Percentiles rank a stretch among this genome's conserved stretches.
Evolutionary conservation across 1,140 invertebrate species (phyloP).

Genomic region (Araneus ventricosus): DNA sequence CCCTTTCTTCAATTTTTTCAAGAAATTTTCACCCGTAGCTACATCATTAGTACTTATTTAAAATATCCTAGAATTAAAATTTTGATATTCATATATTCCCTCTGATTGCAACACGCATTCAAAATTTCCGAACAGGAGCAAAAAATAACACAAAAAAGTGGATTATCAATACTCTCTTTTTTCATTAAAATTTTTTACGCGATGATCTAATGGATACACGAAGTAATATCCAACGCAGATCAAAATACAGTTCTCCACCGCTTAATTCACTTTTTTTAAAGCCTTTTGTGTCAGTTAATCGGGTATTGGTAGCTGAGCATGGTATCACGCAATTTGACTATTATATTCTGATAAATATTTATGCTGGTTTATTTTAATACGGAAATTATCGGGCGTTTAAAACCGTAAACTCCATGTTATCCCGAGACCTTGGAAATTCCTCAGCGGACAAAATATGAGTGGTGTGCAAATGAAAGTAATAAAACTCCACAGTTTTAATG

Average conservation of each 20-base stretch:
- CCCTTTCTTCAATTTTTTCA: neutral
- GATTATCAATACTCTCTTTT: conserved; percentile 34
- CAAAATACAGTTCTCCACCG: conserved; percentile 33
- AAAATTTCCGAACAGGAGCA: conserved; percentile 44
- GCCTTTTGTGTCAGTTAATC: conserved; percentile 57
- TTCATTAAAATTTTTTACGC: conserved; percentile 57
- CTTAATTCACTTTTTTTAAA: conserved; percentile 63
- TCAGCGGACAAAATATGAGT: neutral
- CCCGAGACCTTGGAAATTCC: neutral
- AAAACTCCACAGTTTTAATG: neutral
- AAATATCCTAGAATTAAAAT: conserved; percentile 70
- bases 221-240: conserved; percentile 54
- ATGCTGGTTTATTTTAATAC: conserved; percentile 66
- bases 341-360: conserved; percentile 72
- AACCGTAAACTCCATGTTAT: conserved; percentile 2
- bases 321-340: conserved; percentile 58
- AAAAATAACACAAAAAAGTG: conserved; percentile 48
- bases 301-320: conserved; percentile 60
- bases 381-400: conserved; percentile 8
- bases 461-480: conserved; percentile 15
- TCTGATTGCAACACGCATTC: conserved; percentile 69
- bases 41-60: conserved; percentile 71
- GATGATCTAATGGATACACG: conserved; percentile 44
- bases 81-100: conserved; percentile 74
- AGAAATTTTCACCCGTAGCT: conserved; percentile 34